Percentiles rank a stretch among this genome's conserved stretches.
Conservation (phyloP, 2,888 invertebrate genomes). For the Phyto melanocephala region DNA sequence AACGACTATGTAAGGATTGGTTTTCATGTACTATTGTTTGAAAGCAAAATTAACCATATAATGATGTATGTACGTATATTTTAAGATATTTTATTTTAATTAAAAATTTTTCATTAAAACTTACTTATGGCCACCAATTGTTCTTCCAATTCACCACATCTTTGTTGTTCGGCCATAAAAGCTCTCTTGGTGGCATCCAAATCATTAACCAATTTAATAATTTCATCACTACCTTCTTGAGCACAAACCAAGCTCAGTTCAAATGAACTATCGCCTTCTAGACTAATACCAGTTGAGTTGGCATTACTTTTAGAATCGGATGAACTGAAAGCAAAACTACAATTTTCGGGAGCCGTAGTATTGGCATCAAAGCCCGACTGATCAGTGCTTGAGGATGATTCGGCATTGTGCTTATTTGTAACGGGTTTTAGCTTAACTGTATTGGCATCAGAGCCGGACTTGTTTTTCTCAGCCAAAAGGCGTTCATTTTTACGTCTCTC, state of each 20-base stretch:
- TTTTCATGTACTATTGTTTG: slow-evolving; percentile 75
- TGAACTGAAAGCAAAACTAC: slow-evolving; percentile 70
- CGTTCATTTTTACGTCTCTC: slow-evolving; percentile 82
- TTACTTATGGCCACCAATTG: slow-evolving; percentile 83
- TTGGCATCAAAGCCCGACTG: slow-evolving; percentile 68
- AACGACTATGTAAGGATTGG: slow-evolving; percentile 76
- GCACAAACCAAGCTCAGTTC: slow-evolving; percentile 66
- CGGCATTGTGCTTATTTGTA: not conserved
- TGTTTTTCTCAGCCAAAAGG: slow-evolving; percentile 72
- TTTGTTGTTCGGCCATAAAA: slow-evolving; percentile 85
- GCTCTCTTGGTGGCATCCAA: slow-evolving; percentile 85
- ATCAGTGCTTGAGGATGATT: not conserved
- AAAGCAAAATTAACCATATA: not conserved
- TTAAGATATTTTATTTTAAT: not conserved
- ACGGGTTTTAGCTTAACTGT: slow-evolving; percentile 43
- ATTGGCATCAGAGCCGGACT: slow-evolving; percentile 56
- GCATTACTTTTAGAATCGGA: slow-evolving; percentile 69
- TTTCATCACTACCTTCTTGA: slow-evolving; percentile 77
- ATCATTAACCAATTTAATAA: slow-evolving; percentile 83
- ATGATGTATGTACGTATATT: too few species aligned
- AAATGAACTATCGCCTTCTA: slow-evolving; percentile 65
- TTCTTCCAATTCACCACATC: slow-evolving; percentile 87
- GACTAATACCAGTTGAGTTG: slow-evolving; percentile 74
- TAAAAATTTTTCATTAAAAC: slow-evolving; percentile 31
- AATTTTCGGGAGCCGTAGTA: slow-evolving; percentile 70